Percentiles rank a stretch among this genome's conserved stretches.
Conservation (phyloP, 2,888 invertebrate genomes). For the Hedychridium roseum region DNA sequence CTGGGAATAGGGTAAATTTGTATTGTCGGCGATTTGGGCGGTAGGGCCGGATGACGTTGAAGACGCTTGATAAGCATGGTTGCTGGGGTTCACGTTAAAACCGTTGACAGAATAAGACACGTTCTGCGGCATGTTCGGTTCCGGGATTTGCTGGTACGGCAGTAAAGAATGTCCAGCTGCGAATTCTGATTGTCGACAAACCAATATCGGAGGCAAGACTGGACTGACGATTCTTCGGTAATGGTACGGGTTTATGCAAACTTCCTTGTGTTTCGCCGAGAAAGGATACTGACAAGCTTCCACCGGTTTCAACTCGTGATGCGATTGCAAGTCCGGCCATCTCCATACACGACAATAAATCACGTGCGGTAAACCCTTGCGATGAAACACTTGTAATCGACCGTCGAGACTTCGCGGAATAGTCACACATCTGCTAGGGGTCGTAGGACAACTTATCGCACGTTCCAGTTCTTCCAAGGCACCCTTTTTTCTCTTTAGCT, state of each 20-base stretch:
- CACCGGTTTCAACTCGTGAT: constrained; percentile 96
- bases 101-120: constrained; percentile 87
- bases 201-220: constrained; percentile 95
- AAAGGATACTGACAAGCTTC: constrained; percentile 97
- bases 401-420: constrained; percentile 97
- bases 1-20: constrained; percentile 68
- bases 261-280: constrained; percentile 97
- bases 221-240: constrained; percentile 98
- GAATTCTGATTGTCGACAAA: constrained; percentile 96
- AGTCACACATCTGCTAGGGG: constrained; percentile 97
- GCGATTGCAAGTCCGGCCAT: constrained; percentile 98
- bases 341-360: constrained; percentile 99
- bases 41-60: constrained; percentile 67
- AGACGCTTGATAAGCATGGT: constrained; percentile 67
- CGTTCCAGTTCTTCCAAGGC: constrained; percentile 92
- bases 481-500: constrained; percentile 86
- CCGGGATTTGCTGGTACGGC: constrained; percentile 84
- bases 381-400: constrained; percentile 94
- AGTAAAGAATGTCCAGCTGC: constrained; percentile 89
- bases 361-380: constrained; percentile 98
- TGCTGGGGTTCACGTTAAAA: constrained; percentile 68
- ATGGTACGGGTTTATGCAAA: constrained; percentile 99
- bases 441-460: constrained; percentile 92
- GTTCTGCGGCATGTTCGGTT: constrained; percentile 95
- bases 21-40: constrained; percentile 71